Conservation (phyloP, 1,140 invertebrate species). For the Mycetomoellerius zeteki region DNA sequence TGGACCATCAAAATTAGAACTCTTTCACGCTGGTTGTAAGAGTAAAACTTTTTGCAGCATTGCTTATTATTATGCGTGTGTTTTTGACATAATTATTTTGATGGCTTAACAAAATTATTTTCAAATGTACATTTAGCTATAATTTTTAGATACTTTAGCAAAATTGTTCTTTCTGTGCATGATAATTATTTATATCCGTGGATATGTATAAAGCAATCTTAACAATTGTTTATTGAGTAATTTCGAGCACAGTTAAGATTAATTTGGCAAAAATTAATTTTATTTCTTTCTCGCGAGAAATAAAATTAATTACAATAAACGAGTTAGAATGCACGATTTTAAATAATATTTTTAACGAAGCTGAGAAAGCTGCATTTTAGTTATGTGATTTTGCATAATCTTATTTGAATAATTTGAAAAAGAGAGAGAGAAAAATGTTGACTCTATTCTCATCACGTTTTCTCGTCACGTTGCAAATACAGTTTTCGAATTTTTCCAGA, state of each 20-base stretch:
- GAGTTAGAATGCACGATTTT: not conserved
- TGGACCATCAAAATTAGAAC: no score
- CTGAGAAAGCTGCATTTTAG: not conserved
- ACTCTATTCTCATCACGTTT: conserved; percentile 8
- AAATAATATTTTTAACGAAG: not conserved
- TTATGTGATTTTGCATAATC: not conserved
- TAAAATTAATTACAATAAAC: not conserved
- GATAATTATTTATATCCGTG: conserved; percentile 10
- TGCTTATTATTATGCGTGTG: no score
- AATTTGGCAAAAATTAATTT: not conserved
- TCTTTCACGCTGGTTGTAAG: no score
- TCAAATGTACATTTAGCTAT: no score
- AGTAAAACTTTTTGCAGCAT: no score
- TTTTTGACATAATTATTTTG: no score
- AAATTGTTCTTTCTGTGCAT: not conserved
- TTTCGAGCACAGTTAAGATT: not conserved
- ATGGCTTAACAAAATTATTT: no score
- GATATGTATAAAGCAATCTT: not conserved
- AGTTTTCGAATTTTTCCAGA: not conserved
- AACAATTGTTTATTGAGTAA: not conserved
- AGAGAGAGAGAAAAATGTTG: conserved; percentile 9
- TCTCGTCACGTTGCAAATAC: not conserved
- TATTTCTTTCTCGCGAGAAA: not conserved
- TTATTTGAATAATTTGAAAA: conserved; percentile 9
- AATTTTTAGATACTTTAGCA: no score